phyloP scores from a whole-genome alignment of 2,113 vertebrate species.

The Limanda limanda region DNA sequence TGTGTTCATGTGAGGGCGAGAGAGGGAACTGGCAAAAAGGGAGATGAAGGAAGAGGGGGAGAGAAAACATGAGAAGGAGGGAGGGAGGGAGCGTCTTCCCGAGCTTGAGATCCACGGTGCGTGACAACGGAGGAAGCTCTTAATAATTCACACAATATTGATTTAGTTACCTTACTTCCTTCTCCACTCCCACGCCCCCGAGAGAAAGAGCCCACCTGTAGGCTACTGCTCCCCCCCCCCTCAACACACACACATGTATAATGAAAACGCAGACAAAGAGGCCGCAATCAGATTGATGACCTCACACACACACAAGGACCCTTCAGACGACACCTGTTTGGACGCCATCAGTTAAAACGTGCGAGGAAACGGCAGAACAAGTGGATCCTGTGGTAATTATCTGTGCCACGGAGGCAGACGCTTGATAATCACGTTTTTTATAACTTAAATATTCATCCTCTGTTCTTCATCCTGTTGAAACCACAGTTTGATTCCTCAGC shows the following conservation, averaged over 20 bases:
- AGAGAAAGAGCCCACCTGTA: constrained; percentile 66
- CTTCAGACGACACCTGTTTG: constrained; percentile 31
- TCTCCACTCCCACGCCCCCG: constrained; percentile 59
- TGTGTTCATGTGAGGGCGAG: constrained; percentile 1
- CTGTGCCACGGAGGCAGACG: background rate
- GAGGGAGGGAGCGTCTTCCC: constrained; percentile 9
- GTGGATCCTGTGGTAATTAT: constrained; percentile 45
- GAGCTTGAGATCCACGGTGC: constrained; percentile 71
- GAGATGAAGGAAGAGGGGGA: constrained; percentile 41
- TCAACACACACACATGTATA: background rate
- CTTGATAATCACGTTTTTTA: background rate
- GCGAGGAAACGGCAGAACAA: constrained; percentile 1
- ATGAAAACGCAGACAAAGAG: constrained; percentile 18
- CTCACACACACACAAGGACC: constrained; percentile 20
- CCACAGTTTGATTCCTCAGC: constrained; percentile 61
- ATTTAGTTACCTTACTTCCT: constrained; percentile 79
- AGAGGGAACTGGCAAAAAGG: constrained; percentile 18
- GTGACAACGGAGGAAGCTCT: constrained; percentile 85
- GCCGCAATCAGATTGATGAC: constrained; percentile 53
- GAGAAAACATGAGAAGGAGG: constrained; percentile 37
- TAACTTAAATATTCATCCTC: constrained; percentile 64
- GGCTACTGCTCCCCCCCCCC: background rate
- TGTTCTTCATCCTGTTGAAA: constrained; percentile 36
- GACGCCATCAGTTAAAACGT: constrained; percentile 1
- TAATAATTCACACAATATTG: constrained; percentile 93